phyloP scores from a whole-genome alignment of 2,888 invertebrate species.

The Galeruca laticollis region DNA sequence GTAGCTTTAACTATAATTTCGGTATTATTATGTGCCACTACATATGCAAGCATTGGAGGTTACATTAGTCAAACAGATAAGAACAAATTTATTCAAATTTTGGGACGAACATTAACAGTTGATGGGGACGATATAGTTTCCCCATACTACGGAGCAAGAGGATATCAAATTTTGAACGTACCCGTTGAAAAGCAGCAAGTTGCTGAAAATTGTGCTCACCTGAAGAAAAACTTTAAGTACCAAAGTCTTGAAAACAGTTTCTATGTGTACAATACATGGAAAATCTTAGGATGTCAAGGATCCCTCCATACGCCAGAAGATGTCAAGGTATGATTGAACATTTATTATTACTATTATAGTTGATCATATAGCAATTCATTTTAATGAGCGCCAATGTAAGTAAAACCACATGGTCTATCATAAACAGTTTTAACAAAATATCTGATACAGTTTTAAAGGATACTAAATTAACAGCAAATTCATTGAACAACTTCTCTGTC shows the following conservation, averaged over 20 bases:
- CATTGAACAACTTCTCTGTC: too few relatives aligned
- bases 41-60: constrained; percentile 62
- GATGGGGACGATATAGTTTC: constrained; percentile 72
- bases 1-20: constrained; percentile 46
- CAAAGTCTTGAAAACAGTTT: constrained; percentile 55
- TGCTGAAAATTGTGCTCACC: constrained; percentile 67
- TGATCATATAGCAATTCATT: too few relatives aligned
- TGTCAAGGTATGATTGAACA: constrained; percentile 67
- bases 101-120: constrained; percentile 56
- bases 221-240: constrained; percentile 58
- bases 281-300: constrained; percentile 57
- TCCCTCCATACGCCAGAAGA: constrained; percentile 58
- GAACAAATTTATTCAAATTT: constrained; percentile 57
- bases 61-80: constrained; percentile 60
- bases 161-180: constrained; percentile 76
- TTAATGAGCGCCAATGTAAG: too few relatives aligned
- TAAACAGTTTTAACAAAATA: too few relatives aligned
- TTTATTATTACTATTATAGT: too few relatives aligned
- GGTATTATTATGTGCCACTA: constrained; percentile 39
- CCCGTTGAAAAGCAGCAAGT: constrained; percentile 69
- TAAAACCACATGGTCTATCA: too few relatives aligned
- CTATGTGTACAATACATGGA: constrained; percentile 58
- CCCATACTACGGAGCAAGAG: constrained; percentile 80
- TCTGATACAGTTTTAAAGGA: constrained; percentile 11
- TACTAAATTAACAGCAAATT: too few relatives aligned